Base-by-base conservation (phyloP, 35 echinoderm and acorn worm genomes). In the Hemicentrotus pulcherrimus region DNA sequence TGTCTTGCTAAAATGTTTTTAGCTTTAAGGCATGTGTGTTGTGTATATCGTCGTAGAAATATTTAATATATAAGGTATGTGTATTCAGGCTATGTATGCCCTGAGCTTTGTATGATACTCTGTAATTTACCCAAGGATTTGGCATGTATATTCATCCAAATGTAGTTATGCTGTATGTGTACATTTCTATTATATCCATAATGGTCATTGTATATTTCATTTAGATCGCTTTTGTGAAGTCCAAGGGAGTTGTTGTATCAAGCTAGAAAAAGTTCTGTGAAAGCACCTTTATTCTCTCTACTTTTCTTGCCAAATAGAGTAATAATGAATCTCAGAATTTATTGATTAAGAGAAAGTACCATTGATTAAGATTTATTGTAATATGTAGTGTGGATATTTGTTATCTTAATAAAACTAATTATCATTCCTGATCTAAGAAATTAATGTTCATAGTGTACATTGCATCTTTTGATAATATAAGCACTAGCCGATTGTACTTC, bases 11-110 rank as follows among this genome's bases (percentile, higher is more conserved):
- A 78, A 78, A n/a, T 78, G 65, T 78, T n/a, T 78, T 78, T 78
- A 78, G 65, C 65, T 78, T 28, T 28, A 78, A 78, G 65, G 65
- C 65, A 78, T 78, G 88, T 18, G 88, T 47, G 88, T 24, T 45
- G 7, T 93, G 91, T 93, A 22, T 93, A 58, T 93, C 12, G 30
- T 58, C n/a, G 9, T 93, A 93, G 91, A 93, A 93, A 93, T 93
- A 93, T 93, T 93, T 93, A 93, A 93, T 93, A 93, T 50, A 93
- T 93, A 93, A 24, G 9, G 91, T 93, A 58, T 93, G 30, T 93
- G 91, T 93, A 93, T 93, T 93, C 91, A 93, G 48, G 48, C 48
- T 93, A 4, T 93, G 91, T 93, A 58, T 48, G 47, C 91, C 19
- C 30, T 93, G 46, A 93, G 91, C 91, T 93, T 50, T 93, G 48